Conservation (phyloP, 2,797 vertebrate species). For the Antrozous pallidus region DNA sequence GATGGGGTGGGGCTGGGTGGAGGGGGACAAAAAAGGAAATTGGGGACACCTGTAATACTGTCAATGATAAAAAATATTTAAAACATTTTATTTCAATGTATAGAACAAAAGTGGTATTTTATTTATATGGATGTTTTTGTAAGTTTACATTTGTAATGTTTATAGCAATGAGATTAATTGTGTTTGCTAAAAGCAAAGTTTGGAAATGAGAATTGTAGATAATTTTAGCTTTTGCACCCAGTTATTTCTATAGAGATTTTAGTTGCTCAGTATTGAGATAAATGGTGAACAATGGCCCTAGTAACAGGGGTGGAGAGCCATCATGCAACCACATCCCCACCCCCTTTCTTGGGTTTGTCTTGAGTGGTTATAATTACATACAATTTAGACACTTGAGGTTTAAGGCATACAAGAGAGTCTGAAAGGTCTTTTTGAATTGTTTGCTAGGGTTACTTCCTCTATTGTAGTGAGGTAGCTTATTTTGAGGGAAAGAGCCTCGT, state of each 20-base stretch:
- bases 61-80: background rate
- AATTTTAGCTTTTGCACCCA: background rate
- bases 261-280: background rate
- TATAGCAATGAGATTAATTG: background rate
- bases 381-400: background rate
- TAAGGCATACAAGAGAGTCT: background rate
- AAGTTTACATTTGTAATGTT: constrained; percentile 6
- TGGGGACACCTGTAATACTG: background rate
- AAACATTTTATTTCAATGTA: background rate
- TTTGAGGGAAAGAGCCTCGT: background rate
- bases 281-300: background rate
- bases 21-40: background rate
- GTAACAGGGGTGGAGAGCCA: background rate
- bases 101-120: constrained; percentile 3
- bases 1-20: background rate
- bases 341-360: background rate
- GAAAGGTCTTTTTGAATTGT: background rate
- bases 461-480: background rate
- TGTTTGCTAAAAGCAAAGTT: constrained; percentile 9
- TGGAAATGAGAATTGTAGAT: background rate
- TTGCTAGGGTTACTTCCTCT: background rate
- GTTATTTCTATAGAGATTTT: background rate
- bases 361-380: background rate
- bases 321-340: background rate
- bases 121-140: background rate